Conservation (phyloP, 2,888 invertebrate genomes). For the Cyrtodaria siliqua region DNA sequence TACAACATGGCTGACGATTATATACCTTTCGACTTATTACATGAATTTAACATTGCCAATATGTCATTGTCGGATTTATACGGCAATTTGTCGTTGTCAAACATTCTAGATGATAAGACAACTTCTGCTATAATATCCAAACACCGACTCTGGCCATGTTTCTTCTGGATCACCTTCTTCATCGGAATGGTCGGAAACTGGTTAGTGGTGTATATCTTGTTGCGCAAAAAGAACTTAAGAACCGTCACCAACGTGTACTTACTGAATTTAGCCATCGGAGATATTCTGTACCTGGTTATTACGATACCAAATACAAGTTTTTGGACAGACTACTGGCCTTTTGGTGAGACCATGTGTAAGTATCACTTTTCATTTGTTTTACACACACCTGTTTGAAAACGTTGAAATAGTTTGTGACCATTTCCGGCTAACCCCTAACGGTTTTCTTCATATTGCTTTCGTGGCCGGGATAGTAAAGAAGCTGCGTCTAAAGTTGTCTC, state of each 20-base stretch:
- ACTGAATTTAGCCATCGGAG: conserved; percentile 58
- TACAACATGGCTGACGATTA: too few relatives aligned
- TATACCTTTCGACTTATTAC: too few relatives aligned
- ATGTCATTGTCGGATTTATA: too few relatives aligned
- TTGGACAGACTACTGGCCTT: conserved; percentile 54
- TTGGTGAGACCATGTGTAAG: conserved; percentile 64
- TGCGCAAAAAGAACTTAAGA: conserved; percentile 48
- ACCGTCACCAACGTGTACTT: conserved; percentile 64
- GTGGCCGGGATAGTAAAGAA: too few relatives aligned
- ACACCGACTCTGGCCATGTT: conserved; percentile 38
- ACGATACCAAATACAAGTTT: conserved; percentile 55
- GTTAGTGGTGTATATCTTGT: conserved; percentile 54
- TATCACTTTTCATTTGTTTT: too few relatives aligned
- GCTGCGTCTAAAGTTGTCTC: too few relatives aligned
- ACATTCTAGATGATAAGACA: conserved; percentile 7
- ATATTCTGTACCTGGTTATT: conserved; percentile 52
- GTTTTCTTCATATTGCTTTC: too few relatives aligned
- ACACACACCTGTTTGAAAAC: too few relatives aligned
- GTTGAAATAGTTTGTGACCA: too few relatives aligned
- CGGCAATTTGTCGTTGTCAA: conserved; percentile 10
- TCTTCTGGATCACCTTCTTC: conserved; percentile 57
- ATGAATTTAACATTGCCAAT: too few relatives aligned
- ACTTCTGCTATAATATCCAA: conserved; percentile 19
- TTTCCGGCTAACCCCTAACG: too few relatives aligned
- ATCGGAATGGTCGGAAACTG: conserved; percentile 59